A percentile compares a stretch with the other conserved stretches of the same genome.
Evolutionary conservation across 2,888 invertebrate species (phyloP).

Genomic region (Drosophila hamatofila): DNA sequence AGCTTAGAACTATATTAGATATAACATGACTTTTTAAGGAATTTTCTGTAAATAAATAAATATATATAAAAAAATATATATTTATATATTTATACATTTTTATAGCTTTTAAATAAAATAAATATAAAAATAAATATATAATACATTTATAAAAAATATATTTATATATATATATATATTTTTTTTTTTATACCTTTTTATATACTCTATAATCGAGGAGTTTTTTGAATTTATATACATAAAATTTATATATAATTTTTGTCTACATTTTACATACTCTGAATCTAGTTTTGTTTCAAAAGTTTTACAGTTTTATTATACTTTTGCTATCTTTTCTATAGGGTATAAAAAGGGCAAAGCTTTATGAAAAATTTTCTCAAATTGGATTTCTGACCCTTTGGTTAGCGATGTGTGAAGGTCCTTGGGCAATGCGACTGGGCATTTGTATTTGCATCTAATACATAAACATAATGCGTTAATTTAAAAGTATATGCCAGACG

Average conservation of each 20-base stretch:
- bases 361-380: slow-evolving; percentile 60
- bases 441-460: slow-evolving; percentile 78
- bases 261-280: background rate
- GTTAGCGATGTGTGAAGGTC: slow-evolving; percentile 81
- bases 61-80: background rate
- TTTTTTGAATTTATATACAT: background rate
- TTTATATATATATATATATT: background rate
- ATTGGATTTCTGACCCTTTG: slow-evolving; percentile 81
- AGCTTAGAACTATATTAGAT: too few relatives aligned
- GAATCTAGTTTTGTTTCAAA: background rate
- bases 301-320: background rate
- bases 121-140: too few relatives aligned
- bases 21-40: too few relatives aligned
- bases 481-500: slow-evolving; percentile 67
- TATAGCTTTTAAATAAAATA: too few relatives aligned
- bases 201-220: too few relatives aligned
- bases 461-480: slow-evolving; percentile 82
- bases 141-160: background rate
- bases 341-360: slow-evolving; percentile 48
- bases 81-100: background rate
- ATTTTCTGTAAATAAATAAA: too few relatives aligned
- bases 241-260: background rate
- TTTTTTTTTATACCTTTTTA: background rate
- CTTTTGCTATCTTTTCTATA: background rate
- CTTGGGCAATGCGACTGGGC: slow-evolving; percentile 64